Conservation (phyloP, 2,113 vertebrate genomes). For the Melanotaenia duboulayi region DNA sequence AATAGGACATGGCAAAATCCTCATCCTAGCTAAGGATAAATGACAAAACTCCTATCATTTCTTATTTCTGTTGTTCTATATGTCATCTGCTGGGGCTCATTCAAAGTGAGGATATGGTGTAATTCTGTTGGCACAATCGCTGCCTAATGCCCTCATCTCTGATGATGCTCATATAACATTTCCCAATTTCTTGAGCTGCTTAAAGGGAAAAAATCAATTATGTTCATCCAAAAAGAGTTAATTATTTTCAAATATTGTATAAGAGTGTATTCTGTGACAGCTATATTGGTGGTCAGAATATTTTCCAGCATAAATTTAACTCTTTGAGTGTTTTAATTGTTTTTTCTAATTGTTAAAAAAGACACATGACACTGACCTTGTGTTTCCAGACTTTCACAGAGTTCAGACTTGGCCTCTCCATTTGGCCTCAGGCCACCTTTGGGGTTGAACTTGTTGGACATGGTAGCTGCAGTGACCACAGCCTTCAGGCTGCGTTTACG, state of each 20-base stretch:
- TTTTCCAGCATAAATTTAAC: neutral
- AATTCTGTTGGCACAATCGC: constrained; percentile 3
- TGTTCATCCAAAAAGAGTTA: constrained; percentile 26
- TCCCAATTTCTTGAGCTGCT: constrained; percentile 39
- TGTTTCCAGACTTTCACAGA: constrained; percentile 94
- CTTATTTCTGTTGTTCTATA: constrained; percentile 10
- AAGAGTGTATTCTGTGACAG: neutral
- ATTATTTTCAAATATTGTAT: neutral
- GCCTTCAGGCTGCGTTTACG: constrained; percentile 97
- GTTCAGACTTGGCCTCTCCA: constrained; percentile 95
- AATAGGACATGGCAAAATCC: neutral
- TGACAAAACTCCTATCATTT: constrained; percentile 1
- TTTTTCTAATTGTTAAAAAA: neutral
- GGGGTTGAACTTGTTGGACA: constrained; percentile 98
- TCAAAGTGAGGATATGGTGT: neutral
- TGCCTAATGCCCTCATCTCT: constrained; percentile 1
- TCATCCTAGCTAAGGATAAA: neutral
- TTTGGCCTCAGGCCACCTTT: constrained; percentile 93
- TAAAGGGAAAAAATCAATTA: constrained; percentile 36
- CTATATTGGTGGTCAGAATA: neutral
- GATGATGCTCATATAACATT: neutral
- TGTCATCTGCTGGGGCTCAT: neutral
- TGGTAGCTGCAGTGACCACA: constrained; percentile 94
- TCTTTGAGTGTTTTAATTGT: neutral
- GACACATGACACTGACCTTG: constrained; percentile 82